Base-by-base conservation (phyloP, 23 tunicate species). In the Halocynthia aurantium region DNA sequence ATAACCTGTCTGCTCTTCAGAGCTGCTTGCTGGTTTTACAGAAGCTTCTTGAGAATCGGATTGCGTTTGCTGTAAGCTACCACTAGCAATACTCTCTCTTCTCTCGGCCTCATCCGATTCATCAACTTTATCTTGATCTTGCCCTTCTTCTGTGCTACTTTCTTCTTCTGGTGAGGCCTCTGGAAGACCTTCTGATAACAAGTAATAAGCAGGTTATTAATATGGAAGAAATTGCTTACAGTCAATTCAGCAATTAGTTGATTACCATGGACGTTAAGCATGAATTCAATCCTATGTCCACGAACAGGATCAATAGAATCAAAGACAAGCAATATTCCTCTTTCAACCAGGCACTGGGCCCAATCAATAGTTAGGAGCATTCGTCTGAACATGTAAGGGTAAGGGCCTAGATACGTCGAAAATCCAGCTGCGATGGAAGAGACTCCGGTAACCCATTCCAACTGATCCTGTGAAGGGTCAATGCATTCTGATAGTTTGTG, bases 241-340 rank as follows among this genome's bases (percentile, higher is more conserved):
- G 18, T 1, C 2, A 11, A 22, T 22, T 19, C 21, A 18, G 21
- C 2, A 68, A 44, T 13, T 5, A 67, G 12, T 67, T 50, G 40
- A 71, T 65, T 51, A 90, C 97, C 87, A 58, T 90, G 77, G 52
- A 82, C 90, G 62, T 90, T 90, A 61, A 90, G 81, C 90, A 92
- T 86, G 72, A 92, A 92, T 76, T 92, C 92, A 62, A 92, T 82
- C 55, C 69, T 69, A 67, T 92, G 98, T 72, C 98, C 98, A 54
- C 74, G 77, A 68, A 92, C 92, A 50, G 98, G 92, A 78, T 92
- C 98, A 75, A 82, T 83, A 13, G 85, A 75, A 57, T 86, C 92
- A 74, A 92, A 92, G 50, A 92, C 92, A 31, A 92, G 88, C 75
- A 92, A 88, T 73, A 92, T 82, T 49, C 92, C 98, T 80, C 84